These are phyloP conservation scores for Grantiella picta DNA, from an alignment of 2,113 vertebrate genomes.

Conservation along the genomic window DNA sequence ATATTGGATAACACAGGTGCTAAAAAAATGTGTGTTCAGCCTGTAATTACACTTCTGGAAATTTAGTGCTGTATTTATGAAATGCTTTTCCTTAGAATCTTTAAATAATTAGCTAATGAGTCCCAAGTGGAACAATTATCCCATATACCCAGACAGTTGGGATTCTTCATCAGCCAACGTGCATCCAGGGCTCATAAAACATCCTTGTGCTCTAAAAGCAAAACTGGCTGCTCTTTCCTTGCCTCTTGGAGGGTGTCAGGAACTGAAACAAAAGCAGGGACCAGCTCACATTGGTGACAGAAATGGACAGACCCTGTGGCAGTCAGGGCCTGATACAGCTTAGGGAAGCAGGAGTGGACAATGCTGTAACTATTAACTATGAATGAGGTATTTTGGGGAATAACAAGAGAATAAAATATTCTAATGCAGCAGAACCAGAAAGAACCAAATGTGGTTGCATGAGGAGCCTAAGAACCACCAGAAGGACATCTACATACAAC, in stretches of 20 bases:
- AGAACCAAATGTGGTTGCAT: background rate
- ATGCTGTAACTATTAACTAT: background rate
- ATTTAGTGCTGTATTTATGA: conserved; percentile 42
- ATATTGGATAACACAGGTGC: background rate
- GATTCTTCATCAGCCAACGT: background rate
- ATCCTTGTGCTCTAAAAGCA: background rate
- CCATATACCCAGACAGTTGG: background rate
- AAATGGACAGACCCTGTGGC: background rate
- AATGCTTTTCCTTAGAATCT: conserved; percentile 33
- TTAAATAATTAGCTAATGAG: conserved; percentile 62
- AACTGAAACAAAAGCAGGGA: background rate
- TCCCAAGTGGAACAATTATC: conserved; percentile 61
- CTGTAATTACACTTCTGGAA: conserved; percentile 27
- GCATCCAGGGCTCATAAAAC: background rate
- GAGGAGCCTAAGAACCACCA: background rate
- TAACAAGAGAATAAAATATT: background rate
- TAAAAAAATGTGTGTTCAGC: background rate
- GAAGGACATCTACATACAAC: background rate
- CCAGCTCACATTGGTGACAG: background rate
- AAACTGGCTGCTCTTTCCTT: background rate
- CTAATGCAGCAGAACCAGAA: background rate
- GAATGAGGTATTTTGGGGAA: background rate
- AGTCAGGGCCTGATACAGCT: background rate
- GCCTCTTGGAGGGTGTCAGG: background rate
- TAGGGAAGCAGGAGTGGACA: background rate